Conservation (phyloP, 2,113 vertebrate species). For the Uropsilus gracilis region DNA sequence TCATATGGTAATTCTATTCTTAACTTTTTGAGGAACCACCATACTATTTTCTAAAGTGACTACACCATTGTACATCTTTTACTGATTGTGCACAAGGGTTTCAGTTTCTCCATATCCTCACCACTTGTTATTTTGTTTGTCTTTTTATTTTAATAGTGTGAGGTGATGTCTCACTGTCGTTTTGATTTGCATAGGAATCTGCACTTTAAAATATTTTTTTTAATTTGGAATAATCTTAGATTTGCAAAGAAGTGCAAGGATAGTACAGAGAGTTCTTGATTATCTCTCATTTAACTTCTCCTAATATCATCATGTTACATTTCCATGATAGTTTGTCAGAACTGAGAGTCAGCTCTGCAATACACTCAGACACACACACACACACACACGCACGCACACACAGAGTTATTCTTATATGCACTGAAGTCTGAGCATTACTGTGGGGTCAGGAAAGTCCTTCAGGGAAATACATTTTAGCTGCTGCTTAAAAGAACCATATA, state of each 20-base stretch:
- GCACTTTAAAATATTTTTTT: conserved; percentile 6
- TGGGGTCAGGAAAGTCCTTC: conserved; percentile 41
- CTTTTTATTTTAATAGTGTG: background rate
- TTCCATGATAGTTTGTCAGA: background rate
- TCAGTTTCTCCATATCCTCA: conserved; percentile 9
- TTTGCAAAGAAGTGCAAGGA: conserved; percentile 36
- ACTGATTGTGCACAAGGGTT: background rate
- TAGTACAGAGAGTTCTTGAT: background rate
- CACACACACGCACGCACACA: background rate
- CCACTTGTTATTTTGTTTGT: background rate
- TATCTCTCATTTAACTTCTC: background rate
- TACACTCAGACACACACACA: background rate
- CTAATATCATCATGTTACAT: background rate
- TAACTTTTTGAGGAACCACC: background rate
- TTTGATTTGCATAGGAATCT: conserved; percentile 42
- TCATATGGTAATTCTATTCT: background rate
- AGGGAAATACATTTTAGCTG: conserved; percentile 27
- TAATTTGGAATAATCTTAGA: conserved; percentile 36
- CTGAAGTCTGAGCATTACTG: conserved; percentile 15
- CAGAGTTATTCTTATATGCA: background rate
- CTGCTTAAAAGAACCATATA: conserved; percentile 33
- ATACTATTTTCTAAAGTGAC: conserved; percentile 8
- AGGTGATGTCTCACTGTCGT: background rate
- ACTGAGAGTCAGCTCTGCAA: background rate
- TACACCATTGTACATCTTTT: background rate